These are phyloP conservation scores for Stenotaenia linearis DNA, from an alignment of 2,888 invertebrate species.

Conservation along the genomic window DNA sequence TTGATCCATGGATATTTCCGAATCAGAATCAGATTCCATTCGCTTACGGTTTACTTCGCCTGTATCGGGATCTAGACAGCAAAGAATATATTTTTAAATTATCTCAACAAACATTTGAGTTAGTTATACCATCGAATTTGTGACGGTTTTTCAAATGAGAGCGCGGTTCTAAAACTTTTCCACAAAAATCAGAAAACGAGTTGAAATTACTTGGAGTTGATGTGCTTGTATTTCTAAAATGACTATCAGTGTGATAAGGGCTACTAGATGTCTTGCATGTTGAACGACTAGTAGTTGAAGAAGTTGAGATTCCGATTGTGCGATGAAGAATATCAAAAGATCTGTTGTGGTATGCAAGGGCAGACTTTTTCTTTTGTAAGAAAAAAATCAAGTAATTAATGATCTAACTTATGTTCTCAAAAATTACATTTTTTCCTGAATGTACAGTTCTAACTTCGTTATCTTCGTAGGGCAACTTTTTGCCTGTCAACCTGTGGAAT, in stretches of 20 bases:
- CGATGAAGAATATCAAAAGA: slow-evolving; percentile 46
- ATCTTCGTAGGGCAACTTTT: slow-evolving; percentile 43
- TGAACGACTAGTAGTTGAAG: slow-evolving; percentile 87
- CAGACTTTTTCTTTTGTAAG: slow-evolving; percentile 57
- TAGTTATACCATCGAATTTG: slow-evolving; percentile 21
- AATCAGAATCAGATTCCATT: slow-evolving; percentile 70
- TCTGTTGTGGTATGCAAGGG: slow-evolving; percentile 67
- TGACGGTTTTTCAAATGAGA: not conserved
- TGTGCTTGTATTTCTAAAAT: slow-evolving; percentile 44
- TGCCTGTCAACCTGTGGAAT: slow-evolving; percentile 65
- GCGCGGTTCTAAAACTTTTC: not conserved
- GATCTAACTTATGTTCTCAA: not conserved
- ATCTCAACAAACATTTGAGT: not conserved
- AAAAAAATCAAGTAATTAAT: not conserved
- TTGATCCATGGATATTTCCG: slow-evolving; percentile 48
- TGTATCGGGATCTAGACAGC: slow-evolving; percentile 41
- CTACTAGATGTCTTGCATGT: slow-evolving; percentile 92
- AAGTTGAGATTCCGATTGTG: slow-evolving; percentile 82
- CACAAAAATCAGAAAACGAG: slow-evolving; percentile 7
- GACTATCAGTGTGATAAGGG: slow-evolving; percentile 62
- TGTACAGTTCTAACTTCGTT: slow-evolving; percentile 56
- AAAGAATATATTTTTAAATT: not conserved
- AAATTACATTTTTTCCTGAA: slow-evolving; percentile 31
- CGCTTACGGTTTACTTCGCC: slow-evolving; percentile 40
- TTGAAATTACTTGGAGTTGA: slow-evolving; percentile 42